Conservation (phyloP, 2,113 vertebrate species). For the Sorex fumeus region DNA sequence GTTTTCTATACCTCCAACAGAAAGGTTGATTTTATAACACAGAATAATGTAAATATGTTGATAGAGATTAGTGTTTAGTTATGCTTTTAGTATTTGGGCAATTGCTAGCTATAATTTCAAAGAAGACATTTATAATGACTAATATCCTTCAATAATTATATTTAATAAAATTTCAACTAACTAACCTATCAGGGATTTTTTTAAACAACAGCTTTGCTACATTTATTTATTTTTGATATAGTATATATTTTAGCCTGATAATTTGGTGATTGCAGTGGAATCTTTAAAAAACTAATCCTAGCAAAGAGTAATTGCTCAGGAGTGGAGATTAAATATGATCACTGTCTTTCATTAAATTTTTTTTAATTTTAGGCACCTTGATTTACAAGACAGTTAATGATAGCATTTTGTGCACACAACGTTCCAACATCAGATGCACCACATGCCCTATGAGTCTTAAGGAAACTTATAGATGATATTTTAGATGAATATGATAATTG, state of each 20-base stretch:
- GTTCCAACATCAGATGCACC: too few relatives aligned
- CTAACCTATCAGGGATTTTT: background rate
- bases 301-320: background rate
- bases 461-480: too few relatives aligned
- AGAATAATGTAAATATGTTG: background rate
- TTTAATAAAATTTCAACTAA: slow-evolving; percentile 5
- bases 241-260: background rate
- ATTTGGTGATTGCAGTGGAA: background rate
- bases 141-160: slow-evolving; percentile 9
- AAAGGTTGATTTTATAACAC: background rate
- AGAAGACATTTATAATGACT: background rate
- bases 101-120: slow-evolving; percentile 9
- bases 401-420: too few relatives aligned
- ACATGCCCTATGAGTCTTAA: background rate
- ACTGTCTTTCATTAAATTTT: too few relatives aligned
- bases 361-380: too few relatives aligned
- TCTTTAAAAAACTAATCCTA: background rate
- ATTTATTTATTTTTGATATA: slow-evolving; percentile 14
- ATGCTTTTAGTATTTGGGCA: background rate
- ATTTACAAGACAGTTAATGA: too few relatives aligned
- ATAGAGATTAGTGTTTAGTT: background rate
- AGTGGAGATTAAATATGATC: background rate
- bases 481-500: too few relatives aligned
- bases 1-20: background rate
- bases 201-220: background rate